Percentiles rank a stretch among this genome's conserved stretches.
phyloP scores from a whole-genome alignment of 2,797 vertebrate genomes.

The Thalassophryne amazonica region DNA sequence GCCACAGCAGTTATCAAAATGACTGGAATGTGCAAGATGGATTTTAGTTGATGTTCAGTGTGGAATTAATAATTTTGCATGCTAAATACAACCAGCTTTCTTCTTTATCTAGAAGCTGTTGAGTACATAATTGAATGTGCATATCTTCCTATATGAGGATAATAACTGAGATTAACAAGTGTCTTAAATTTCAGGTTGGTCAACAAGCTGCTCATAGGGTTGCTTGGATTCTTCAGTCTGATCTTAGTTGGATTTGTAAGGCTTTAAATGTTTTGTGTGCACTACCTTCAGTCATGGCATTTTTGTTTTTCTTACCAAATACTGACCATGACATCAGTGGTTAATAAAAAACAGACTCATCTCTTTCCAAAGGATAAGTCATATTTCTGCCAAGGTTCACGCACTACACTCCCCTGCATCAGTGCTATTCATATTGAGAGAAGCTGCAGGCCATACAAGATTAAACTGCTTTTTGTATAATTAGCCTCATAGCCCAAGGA shows the following conservation, averaged over 20 bases:
- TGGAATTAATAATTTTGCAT: background rate
- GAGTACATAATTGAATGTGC: constrained; percentile 2
- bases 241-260: constrained; percentile 5
- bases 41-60: background rate
- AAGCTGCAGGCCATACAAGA: background rate
- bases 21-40: background rate
- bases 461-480: constrained; percentile 15
- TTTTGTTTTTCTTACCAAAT: too few relatives aligned
- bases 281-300: too few relatives aligned
- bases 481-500: background rate
- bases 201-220: background rate
- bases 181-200: constrained; percentile 10
- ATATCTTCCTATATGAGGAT: constrained; percentile 6
- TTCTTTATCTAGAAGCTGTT: constrained; percentile 1
- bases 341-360: background rate
- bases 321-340: background rate
- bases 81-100: background rate
- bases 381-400: background rate
- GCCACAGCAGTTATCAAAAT: background rate
- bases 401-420: background rate
- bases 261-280: too few relatives aligned
- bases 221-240: too few relatives aligned
- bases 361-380: background rate
- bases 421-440: background rate
- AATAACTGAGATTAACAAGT: constrained; percentile 28